phyloP scores from a whole-genome alignment of 1,140 invertebrate genomes.

The Magallana angulata region DNA sequence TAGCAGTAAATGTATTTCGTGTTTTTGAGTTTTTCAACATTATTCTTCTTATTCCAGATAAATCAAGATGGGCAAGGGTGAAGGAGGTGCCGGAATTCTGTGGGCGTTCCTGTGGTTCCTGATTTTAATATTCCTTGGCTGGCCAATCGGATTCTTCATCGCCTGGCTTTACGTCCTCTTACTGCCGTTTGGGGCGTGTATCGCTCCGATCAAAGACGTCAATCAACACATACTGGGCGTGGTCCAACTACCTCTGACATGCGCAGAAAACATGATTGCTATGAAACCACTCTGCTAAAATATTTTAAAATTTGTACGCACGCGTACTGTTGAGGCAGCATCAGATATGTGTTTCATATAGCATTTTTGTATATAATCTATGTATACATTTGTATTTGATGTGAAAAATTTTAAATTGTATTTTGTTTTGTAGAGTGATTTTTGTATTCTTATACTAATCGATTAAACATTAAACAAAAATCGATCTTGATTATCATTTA shows the following conservation, averaged over 20 bases:
- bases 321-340: too few species aligned
- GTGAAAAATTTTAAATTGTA: too few species aligned
- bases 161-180: constrained; percentile 77
- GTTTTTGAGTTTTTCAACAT: background rate
- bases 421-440: too few species aligned
- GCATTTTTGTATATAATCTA: too few species aligned
- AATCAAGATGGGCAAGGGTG: constrained; percentile 60
- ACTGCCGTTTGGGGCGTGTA: constrained; percentile 76
- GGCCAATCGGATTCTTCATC: constrained; percentile 77
- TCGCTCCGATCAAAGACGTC: constrained; percentile 70
- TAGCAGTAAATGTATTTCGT: too few species aligned
- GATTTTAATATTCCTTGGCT: constrained; percentile 73
- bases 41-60: background rate
- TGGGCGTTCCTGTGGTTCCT: constrained; percentile 78
- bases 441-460: too few species aligned
- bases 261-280: constrained; percentile 75
- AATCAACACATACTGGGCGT: constrained; percentile 73
- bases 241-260: constrained; percentile 75
- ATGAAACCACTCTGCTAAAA: constrained; percentile 75
- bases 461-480: too few species aligned
- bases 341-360: too few species aligned
- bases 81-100: constrained; percentile 70
- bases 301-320: too few species aligned
- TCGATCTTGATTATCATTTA: too few species aligned
- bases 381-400: too few species aligned